Conservation (phyloP, 2,113 vertebrate species). For the Tretioscincus oriximinensis region DNA sequence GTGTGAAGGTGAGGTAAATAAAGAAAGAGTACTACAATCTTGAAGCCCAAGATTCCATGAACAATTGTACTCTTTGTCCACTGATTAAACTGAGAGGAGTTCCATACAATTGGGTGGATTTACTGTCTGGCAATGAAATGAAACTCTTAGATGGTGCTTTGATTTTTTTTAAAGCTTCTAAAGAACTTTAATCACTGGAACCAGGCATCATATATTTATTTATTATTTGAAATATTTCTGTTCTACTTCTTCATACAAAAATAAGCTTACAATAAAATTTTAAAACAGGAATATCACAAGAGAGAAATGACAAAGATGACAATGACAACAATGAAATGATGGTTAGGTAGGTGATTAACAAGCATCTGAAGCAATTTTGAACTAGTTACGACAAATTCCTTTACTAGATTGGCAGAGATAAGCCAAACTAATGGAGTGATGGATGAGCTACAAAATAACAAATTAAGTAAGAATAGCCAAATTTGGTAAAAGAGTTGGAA, state of each 20-base stretch:
- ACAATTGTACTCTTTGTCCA: conserved; percentile 14
- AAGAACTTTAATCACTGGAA: background rate
- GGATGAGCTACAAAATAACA: background rate
- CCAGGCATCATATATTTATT: background rate
- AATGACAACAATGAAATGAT: too few species aligned
- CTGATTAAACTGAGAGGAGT: conserved; percentile 11
- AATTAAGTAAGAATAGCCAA: background rate
- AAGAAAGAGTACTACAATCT: conserved; percentile 15
- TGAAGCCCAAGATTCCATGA: background rate
- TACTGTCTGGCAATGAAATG: conserved; percentile 4
- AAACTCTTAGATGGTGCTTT: background rate
- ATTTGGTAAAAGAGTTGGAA: background rate
- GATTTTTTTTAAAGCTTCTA: background rate
- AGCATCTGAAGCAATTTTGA: background rate
- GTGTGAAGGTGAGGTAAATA: conserved; percentile 35
- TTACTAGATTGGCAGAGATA: too few species aligned
- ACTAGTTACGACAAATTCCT: background rate
- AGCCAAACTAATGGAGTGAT: too few species aligned
- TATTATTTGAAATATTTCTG: too few species aligned
- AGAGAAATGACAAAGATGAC: too few species aligned
- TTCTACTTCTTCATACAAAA: too few species aligned
- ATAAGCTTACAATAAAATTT: too few species aligned
- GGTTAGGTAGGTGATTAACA: too few species aligned
- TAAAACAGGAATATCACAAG: too few species aligned
- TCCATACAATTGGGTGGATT: conserved; percentile 13